Evolutionary conservation across 1,140 invertebrate genomes (phyloP).

Genomic region (Globodera ellingtonae): DNA sequence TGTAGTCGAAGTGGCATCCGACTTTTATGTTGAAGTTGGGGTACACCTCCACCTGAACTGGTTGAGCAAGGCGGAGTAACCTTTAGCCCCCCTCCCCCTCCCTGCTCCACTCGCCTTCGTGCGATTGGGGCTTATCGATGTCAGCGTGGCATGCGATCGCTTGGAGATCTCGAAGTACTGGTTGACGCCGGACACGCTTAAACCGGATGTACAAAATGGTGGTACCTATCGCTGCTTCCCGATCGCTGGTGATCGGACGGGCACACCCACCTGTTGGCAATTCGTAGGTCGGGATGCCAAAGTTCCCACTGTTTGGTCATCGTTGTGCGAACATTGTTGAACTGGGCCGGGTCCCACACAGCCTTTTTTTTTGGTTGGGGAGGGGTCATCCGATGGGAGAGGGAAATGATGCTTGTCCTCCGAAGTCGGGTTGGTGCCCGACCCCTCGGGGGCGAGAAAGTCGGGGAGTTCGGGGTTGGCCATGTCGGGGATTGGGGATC

Average conservation of each 20-base stretch:
- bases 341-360: conserved; percentile 56
- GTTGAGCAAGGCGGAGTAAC: not conserved
- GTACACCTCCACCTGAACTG: conserved; percentile 56
- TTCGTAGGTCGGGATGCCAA: conserved; percentile 44
- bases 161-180: conserved; percentile 53
- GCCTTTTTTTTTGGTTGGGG: conserved; percentile 4
- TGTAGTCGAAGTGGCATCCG: conserved; percentile 58
- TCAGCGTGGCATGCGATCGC: conserved; percentile 55
- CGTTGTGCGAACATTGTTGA: conserved; percentile 54
- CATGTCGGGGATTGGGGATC: no score
- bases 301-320: conserved; percentile 54
- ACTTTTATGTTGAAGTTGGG: conserved; percentile 60
- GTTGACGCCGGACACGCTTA: conserved; percentile 59
- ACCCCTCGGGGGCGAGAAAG: no score
- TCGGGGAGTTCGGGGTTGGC: no score
- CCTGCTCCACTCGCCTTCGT: conserved; percentile 11
- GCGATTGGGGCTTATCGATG: conserved; percentile 38
- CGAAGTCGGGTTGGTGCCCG: no score
- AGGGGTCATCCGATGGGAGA: no score
- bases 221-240: not conserved
- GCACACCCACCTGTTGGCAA: conserved; percentile 43
- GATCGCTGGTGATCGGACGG: not conserved
- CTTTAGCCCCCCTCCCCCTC: not conserved
- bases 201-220: not conserved
- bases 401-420: no score